Base-by-base conservation (phyloP, 2,888 invertebrate species). In the Syrista parreyssii region DNA sequence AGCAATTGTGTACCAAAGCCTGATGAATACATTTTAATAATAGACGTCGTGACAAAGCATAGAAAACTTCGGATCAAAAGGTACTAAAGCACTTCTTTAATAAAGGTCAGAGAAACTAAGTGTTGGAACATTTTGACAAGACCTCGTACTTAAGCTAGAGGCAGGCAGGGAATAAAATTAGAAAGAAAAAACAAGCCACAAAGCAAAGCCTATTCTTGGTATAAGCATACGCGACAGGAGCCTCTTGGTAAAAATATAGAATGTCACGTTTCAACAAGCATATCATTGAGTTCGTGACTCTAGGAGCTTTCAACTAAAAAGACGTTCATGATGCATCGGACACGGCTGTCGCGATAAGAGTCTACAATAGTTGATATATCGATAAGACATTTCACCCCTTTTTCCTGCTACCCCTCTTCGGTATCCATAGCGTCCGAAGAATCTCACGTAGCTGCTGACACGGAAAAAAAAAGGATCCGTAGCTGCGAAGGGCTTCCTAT, bases 401-500 rank as follows among this genome's bases (percentile, higher is more conserved):
- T 55, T 55, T 23, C 23, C 23, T 55, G 23, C 2, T 23, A 55
- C 55, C 23, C 23, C 55, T 23, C 55, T 23, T 23, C 55, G 55
- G 15, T 30, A 11, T 71, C 30, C 31, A 30, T 11, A 71, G 33
- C 71, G 31, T 12, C 34, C 31, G 23, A 33, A 74, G 74, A 34
- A 11, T 15, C 35, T 74, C 74, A 6, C 77, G 55, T 78, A 81
- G 83, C 82, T 85, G 85, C 86, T 88, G 88, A 88, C 88, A 88
- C 84, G 86, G 86, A 88, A 88, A 87, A 82, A 85, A 86, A 84
- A 86, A 86, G 83, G 84, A 80, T 82, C 79, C 79, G 80, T 81
- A 55, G 23, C 23, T 55, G 55, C 78, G 78, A 81, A 81, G 83
- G 90, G 90, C 89, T 90, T 90, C 90, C 82, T 81, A 84, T 83